Base-by-base conservation (phyloP, 2,888 invertebrate genomes). In the Callosobruchus maculatus region DNA sequence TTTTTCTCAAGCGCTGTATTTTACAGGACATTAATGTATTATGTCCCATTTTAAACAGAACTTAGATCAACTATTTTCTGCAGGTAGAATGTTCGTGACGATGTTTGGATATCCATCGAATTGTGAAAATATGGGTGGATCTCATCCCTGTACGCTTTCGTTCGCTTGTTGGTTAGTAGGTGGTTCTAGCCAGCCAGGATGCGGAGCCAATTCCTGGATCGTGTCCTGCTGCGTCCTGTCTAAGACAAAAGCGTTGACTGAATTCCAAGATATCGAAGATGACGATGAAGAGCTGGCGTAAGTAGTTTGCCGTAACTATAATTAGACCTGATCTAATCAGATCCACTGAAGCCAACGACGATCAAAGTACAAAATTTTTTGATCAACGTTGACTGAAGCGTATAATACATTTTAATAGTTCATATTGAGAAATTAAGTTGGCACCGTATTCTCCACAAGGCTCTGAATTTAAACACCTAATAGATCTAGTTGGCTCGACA, bases 91-190 rank as follows among this genome's bases (percentile, higher is more conserved):
- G 76, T 86, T 91, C 71, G 90, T 90, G 0, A 89, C 90, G 0
- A 86, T 92, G 80, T 85, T 91, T 18, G 91, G 91, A 0, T 91
- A 91, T 82, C 91, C 91, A 0, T 82, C 88, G 2, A 89, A 89
- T 18, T 92, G 92, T 81, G 88, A 86, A 74, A 87, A 90, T 72
- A 91, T 90, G 75, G 88, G 89, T 13, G 88, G 89, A 7, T 88
- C 91, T 0, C 89, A 90, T 81, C 89, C 92, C 0, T 94, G 94
- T 82, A 92, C 93, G 0, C 86, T 94, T 72, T 90, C 93, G 2
- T 86, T 94, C 70, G 90, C 92, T 21, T 95, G 94, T 84, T 94
- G 94, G 94, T 87, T 94, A 78, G 90, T 91, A 31, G 94, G 94
- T 0, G 94, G 94, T 20, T 89, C 89, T 67, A 89, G 92, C 81